Conservation (phyloP, 2,797 vertebrate species). For the Falco rusticolus region DNA sequence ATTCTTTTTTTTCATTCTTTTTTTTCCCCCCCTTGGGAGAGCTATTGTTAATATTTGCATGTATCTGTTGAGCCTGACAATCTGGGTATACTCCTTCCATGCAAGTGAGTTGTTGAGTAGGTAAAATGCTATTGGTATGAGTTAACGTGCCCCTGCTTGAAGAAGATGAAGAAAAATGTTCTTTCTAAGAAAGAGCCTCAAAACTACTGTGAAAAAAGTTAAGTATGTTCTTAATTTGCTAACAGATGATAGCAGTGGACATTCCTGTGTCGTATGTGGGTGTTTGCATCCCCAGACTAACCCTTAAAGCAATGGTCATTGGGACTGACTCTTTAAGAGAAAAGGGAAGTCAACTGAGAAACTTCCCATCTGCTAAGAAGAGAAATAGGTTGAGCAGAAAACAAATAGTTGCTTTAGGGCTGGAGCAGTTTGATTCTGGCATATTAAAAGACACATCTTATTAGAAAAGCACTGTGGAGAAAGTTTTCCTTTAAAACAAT, state of each 20-base stretch:
- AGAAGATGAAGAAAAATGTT: background rate
- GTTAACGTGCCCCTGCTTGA: background rate
- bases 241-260: background rate
- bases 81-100: background rate
- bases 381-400: background rate
- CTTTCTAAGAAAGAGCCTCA: background rate
- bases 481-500: conserved; percentile 52
- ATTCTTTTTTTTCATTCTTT: too few species aligned
- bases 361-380: background rate
- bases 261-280: background rate
- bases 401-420: background rate
- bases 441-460: background rate
- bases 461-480: conserved; percentile 42
- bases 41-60: background rate
- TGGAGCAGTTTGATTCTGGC: conserved; percentile 7
- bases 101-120: background rate
- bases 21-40: background rate
- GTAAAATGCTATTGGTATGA: background rate
- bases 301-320: background rate
- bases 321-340: background rate
- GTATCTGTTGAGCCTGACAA: background rate
- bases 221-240: background rate
- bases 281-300: background rate
- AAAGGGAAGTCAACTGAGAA: background rate
- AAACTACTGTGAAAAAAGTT: background rate